phyloP scores from a whole-genome alignment of 1,140 invertebrate genomes.

The Calephelis nemesis region DNA sequence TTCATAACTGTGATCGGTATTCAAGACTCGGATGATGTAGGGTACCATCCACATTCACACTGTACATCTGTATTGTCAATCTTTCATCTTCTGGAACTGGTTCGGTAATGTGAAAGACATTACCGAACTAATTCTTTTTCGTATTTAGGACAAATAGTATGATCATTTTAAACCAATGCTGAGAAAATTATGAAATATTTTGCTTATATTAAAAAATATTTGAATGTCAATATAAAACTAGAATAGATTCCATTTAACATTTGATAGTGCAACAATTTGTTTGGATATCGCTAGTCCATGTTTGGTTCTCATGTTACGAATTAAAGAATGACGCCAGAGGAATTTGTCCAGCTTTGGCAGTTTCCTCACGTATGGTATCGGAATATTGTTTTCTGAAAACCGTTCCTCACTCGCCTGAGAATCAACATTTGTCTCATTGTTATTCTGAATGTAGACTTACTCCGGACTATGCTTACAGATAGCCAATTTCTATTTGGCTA shows the following conservation, averaged over 20 bases:
- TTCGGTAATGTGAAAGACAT: too few relatives aligned
- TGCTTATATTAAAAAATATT: not conserved
- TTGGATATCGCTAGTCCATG: not conserved
- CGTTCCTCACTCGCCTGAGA: conserved; percentile 64
- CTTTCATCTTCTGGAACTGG: too few relatives aligned
- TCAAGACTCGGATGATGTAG: too few relatives aligned
- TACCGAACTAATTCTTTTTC: too few relatives aligned
- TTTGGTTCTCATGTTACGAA: conserved; percentile 61
- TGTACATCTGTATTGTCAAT: too few relatives aligned
- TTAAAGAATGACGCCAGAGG: conserved; percentile 62
- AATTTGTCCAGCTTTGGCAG: conserved; percentile 61
- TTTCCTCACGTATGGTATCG: conserved; percentile 51
- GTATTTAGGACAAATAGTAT: too few relatives aligned
- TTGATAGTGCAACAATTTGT: not conserved
- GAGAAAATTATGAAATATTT: not conserved
- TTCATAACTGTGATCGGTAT: too few relatives aligned
- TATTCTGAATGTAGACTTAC: conserved; percentile 46
- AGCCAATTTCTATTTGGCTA: conserved; percentile 46
- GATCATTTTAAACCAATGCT: not conserved
- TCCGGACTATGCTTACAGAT: conserved; percentile 53
- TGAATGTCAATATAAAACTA: not conserved
- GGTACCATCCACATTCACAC: too few relatives aligned
- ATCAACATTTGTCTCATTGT: conserved; percentile 54
- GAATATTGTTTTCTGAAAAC: conserved; percentile 77
- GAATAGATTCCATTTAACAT: not conserved